phyloP scores from a whole-genome alignment of 2,888 invertebrate genomes.

The Lycophotia porphyrea region DNA sequence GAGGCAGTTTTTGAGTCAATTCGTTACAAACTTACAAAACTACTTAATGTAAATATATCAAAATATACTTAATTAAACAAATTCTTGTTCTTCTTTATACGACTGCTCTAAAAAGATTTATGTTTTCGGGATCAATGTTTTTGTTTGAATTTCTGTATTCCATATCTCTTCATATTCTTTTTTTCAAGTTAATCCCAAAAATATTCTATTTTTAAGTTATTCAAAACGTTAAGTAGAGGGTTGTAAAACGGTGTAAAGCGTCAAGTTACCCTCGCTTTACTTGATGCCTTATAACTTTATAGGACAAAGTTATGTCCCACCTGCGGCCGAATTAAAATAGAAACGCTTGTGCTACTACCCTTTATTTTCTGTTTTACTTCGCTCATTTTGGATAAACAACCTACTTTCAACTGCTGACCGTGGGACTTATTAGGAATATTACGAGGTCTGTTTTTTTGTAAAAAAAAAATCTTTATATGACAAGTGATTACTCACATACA shows the following conservation, averaged over 20 bases:
- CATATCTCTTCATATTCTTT: neutral
- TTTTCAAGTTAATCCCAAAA: slow-evolving; percentile 22
- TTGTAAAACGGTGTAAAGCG: slow-evolving; percentile 58
- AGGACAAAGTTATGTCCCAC: slow-evolving; percentile 63
- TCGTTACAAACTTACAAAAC: too few relatives aligned
- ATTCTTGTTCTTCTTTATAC: neutral
- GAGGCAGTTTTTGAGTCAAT: too few relatives aligned
- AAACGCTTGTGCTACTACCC: slow-evolving; percentile 43
- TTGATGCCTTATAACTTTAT: slow-evolving; percentile 66
- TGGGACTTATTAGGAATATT: slow-evolving; percentile 1
- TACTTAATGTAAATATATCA: too few relatives aligned
- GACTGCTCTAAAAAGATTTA: neutral
- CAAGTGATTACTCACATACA: too few relatives aligned
- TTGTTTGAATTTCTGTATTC: neutral
- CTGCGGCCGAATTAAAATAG: slow-evolving; percentile 68
- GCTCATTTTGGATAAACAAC: slow-evolving; percentile 30
- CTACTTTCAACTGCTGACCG: slow-evolving; percentile 22
- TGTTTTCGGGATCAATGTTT: neutral
- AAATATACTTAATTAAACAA: neutral
- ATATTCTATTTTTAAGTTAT: slow-evolving; percentile 57
- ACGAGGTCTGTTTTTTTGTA: too few relatives aligned
- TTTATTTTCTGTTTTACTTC: slow-evolving; percentile 44
- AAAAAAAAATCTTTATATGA: too few relatives aligned
- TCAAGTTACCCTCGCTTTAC: slow-evolving; percentile 54
- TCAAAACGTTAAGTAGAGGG: slow-evolving; percentile 57